A percentile compares a stretch with the other conserved stretches of the same genome.
Conservation (phyloP, 2,888 invertebrate species). For the Gisinianus flammeolus region DNA sequence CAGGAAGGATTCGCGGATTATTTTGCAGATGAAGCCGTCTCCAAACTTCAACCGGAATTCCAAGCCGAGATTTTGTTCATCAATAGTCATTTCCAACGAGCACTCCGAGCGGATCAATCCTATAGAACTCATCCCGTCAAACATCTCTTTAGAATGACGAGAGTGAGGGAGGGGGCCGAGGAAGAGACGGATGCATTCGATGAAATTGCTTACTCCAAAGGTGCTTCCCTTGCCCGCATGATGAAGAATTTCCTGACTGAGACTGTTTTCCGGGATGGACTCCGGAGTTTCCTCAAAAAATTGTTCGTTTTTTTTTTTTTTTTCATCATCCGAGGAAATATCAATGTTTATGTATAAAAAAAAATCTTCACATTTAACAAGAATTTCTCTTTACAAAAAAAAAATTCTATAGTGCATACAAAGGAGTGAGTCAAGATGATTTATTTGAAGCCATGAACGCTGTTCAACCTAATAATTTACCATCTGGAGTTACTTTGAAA, state of each 20-base stretch:
- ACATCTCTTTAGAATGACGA: neutral
- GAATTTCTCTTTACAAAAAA: constrained; percentile 3
- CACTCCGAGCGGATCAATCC: constrained; percentile 13
- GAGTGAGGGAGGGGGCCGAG: neutral
- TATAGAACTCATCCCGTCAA: neutral
- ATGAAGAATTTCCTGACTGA: constrained; percentile 17
- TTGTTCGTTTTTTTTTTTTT: neutral
- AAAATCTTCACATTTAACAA: neutral
- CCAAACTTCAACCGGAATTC: constrained; percentile 16
- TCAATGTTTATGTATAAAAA: constrained; percentile 1
- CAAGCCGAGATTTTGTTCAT: constrained; percentile 11
- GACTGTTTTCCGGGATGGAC: constrained; percentile 14
- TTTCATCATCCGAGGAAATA: neutral
- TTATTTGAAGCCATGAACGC: constrained; percentile 7
- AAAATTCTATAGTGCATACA: constrained; percentile 3
- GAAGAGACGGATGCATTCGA: constrained; percentile 15
- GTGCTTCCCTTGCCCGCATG: constrained; percentile 2
- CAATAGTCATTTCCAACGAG: constrained; percentile 24
- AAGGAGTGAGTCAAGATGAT: constrained; percentile 3
- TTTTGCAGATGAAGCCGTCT: constrained; percentile 16
- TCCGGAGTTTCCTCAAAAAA: constrained; percentile 11
- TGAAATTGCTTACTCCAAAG: constrained; percentile 23
- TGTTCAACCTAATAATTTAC: neutral
- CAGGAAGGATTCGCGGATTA: constrained; percentile 28
- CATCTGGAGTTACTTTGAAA: constrained; percentile 5